Percentiles rank a stretch among this genome's conserved stretches.
Evolutionary conservation across 2,797 vertebrate species (phyloP).

Genomic region (Acanthurus leucopareius): DNA sequence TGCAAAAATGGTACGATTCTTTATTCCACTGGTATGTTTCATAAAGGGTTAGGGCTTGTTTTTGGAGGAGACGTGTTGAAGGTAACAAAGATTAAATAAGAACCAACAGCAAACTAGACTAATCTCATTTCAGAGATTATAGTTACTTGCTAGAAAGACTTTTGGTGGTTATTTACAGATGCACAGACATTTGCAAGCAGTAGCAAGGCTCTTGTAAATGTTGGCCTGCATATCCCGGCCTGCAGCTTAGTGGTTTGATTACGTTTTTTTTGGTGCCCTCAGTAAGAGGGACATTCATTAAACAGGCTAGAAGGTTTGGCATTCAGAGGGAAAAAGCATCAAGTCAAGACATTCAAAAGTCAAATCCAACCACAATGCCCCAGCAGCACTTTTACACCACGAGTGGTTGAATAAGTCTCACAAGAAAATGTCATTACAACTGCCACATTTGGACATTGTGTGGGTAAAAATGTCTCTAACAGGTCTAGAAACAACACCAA

Average conservation of each 20-base stretch:
- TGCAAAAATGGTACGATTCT: constrained; percentile 15
- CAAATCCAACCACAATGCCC: constrained; percentile 35
- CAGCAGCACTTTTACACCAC: constrained; percentile 21
- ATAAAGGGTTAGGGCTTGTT: constrained; percentile 3
- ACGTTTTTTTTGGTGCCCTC: constrained; percentile 7
- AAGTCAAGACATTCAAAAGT: constrained; percentile 41
- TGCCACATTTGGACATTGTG: constrained; percentile 11
- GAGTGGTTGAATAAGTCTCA: constrained; percentile 37
- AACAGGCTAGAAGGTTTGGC: constrained; percentile 8
- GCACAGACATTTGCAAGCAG: background rate
- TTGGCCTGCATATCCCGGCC: background rate
- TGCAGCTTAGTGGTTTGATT: constrained; percentile 9
- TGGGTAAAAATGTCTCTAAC: constrained; percentile 16
- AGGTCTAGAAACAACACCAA: background rate
- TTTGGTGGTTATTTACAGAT: constrained; percentile 3
- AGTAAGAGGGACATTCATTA: background rate
- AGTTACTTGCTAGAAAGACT: background rate
- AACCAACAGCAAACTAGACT: background rate
- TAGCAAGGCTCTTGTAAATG: background rate
- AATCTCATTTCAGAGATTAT: background rate
- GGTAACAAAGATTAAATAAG: background rate
- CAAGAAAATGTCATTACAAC: constrained; percentile 17
- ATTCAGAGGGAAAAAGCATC: constrained; percentile 19
- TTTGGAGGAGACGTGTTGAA: background rate
- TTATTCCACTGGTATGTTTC: constrained; percentile 17